Conservation (phyloP, 1,140 invertebrate genomes). For the Ostrea denselamellosa region DNA sequence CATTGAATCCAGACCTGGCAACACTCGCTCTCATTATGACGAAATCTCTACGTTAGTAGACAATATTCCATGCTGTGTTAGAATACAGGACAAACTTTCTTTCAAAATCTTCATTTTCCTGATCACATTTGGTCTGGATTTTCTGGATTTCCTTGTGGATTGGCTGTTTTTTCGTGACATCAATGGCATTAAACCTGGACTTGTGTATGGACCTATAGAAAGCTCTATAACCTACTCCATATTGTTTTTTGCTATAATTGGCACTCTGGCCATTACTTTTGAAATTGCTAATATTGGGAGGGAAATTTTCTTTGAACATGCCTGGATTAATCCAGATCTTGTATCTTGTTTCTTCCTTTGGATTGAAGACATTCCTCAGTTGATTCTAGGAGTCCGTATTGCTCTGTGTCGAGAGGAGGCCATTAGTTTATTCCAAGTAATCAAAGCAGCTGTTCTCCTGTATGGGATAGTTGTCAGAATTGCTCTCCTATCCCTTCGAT, state of each 20-base stretch:
- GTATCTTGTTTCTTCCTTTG: constrained; percentile 68
- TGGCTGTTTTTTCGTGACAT: constrained; percentile 74
- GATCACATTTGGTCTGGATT: constrained; percentile 61
- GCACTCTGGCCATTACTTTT: constrained; percentile 68
- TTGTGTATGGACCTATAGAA: constrained; percentile 70
- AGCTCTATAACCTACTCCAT: constrained; percentile 56
- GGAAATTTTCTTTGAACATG: constrained; percentile 64
- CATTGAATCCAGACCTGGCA: constrained; percentile 6
- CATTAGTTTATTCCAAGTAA: constrained; percentile 71
- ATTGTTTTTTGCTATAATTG: constrained; percentile 71
- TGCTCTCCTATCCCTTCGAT: constrained; percentile 61
- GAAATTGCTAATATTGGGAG: constrained; percentile 66
- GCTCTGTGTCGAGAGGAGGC: constrained; percentile 71
- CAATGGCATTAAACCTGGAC: constrained; percentile 60
- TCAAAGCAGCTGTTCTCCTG: constrained; percentile 68
- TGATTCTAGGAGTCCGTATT: constrained; percentile 67
- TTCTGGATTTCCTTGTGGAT: constrained; percentile 69
- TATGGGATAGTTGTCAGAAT: constrained; percentile 67
- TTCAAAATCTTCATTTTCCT: constrained; percentile 65
- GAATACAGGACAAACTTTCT: constrained; percentile 54
- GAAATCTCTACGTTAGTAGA: constrained; percentile 19
- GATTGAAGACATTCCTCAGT: constrained; percentile 73
- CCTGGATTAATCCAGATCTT: constrained; percentile 68
- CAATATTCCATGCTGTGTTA: constrained; percentile 4
- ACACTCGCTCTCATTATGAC: constrained; percentile 21